A percentile compares a stretch with the other conserved stretches of the same genome.
phyloP scores from a whole-genome alignment of 2,888 invertebrate species.

The Timema podura region DNA sequence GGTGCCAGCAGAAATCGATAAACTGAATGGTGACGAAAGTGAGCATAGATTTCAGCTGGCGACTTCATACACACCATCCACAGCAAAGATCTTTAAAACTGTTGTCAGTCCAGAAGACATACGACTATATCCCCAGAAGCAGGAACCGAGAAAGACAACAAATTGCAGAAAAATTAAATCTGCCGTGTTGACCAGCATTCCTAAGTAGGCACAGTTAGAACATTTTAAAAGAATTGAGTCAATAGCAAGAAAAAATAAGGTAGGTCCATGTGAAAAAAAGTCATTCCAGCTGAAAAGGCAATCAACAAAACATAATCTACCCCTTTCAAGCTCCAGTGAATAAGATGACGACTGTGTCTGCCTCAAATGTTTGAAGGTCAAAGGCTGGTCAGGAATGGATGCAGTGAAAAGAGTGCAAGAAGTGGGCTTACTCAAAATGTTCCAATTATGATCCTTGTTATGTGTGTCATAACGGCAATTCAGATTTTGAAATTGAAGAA shows the following conservation, averaged over 20 bases:
- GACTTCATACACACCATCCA: background rate
- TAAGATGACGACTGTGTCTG: too few relatives aligned
- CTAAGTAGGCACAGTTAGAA: background rate
- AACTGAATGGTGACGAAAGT: background rate
- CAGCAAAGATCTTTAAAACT: background rate
- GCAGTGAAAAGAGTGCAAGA: background rate
- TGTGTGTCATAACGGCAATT: too few relatives aligned
- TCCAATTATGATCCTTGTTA: background rate
- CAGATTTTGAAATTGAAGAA: too few relatives aligned
- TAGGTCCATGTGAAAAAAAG: too few relatives aligned
- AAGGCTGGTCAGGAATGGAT: too few relatives aligned
- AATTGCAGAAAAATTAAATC: conserved; percentile 3
- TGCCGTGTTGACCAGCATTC: conserved; percentile 2
- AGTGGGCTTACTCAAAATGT: background rate
- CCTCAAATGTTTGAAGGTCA: too few relatives aligned
- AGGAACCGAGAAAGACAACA: background rate
- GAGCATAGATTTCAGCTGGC: background rate
- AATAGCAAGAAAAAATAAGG: too few relatives aligned
- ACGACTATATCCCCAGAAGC: background rate
- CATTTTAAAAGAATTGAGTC: background rate
- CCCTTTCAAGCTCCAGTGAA: too few relatives aligned
- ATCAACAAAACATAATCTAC: too few relatives aligned
- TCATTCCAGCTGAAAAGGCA: too few relatives aligned
- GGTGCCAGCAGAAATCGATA: background rate
- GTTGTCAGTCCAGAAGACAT: too few relatives aligned